Evolutionary conservation across 1,140 invertebrate species (phyloP), one percentile per base, ranked within the genome.

Genomic region (Caenorhabditis briggsae): DNA sequence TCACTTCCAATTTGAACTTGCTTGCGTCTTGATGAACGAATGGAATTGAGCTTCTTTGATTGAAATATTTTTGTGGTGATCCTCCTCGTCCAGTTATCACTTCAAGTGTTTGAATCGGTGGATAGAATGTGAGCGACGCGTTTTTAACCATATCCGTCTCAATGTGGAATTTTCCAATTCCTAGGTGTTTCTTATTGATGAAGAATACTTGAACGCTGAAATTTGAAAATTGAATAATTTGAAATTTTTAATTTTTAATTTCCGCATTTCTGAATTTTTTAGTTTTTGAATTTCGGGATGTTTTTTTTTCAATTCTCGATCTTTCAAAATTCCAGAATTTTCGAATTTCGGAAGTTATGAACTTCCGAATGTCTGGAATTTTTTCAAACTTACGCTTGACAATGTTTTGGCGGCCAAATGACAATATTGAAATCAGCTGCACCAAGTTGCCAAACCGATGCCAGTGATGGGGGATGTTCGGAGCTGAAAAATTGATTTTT

Each of bases 151-250:
- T 20, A 12, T 78, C 46, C 12, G 43, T 9, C 2, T 16, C 11
- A 5, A 78, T 14, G n/a, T 78, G 70, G n/a, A 50, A 78, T 5
- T 18, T 41, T 20, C 18, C 46, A 7, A 43, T 5, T 23, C 70
- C 70, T 41, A 53, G 53, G 46, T 2, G 20, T 0, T 7, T 53
- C 2, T 46, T n/a, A 14, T 50, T 11, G 46, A 78, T 50, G 46
- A 78, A 78, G 43, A 20, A 23, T n/a, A 78, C 70, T 11, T 78
- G 70, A n/a, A 78, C 70, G 7, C 70, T 78, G 70, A 7, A 70
- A 70, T 18, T 8, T 8, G 50, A 0, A 70, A 46, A 7, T 61
- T n/a, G 20, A 61, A 9, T 23, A 61, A n/a, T n/a, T n/a, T n/a
- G 58, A 58, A 1, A 50, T 11, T 14, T 50, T 50, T 5, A 50